Evolutionary conservation across 2,888 invertebrate genomes (phyloP).

Genomic region (Pseudanteris insignis): DNA sequence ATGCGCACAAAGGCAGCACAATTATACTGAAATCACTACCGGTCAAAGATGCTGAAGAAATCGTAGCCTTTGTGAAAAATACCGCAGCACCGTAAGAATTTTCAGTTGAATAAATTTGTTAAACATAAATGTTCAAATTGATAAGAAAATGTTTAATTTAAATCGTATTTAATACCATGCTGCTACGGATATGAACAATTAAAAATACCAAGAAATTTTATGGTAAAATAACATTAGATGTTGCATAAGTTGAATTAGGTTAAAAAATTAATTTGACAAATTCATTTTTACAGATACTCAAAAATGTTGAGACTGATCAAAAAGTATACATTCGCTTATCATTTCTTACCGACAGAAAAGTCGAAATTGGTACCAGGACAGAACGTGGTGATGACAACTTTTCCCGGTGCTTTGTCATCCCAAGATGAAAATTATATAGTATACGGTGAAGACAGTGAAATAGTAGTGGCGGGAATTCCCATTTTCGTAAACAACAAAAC

Average conservation of each 20-base stretch:
- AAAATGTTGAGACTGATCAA: constrained; percentile 87
- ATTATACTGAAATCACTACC: constrained; percentile 56
- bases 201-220: background rate
- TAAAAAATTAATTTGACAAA: background rate
- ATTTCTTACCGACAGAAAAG: constrained; percentile 69
- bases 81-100: constrained; percentile 79
- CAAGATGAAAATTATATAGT: constrained; percentile 85
- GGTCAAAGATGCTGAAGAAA: constrained; percentile 51
- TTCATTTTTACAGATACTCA: constrained; percentile 72
- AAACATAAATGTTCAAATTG: too few relatives aligned
- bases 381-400: constrained; percentile 81
- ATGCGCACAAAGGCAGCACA: constrained; percentile 60
- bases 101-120: too few relatives aligned
- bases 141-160: too few relatives aligned
- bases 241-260: background rate
- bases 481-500: constrained; percentile 78
- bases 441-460: constrained; percentile 66
- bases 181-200: constrained; percentile 18
- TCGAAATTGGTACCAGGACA: constrained; percentile 71
- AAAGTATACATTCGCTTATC: constrained; percentile 83
- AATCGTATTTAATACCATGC: too few relatives aligned
- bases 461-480: constrained; percentile 81
- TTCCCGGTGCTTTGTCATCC: constrained; percentile 83
- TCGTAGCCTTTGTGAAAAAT: constrained; percentile 81
- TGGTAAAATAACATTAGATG: too few relatives aligned